phyloP scores from a whole-genome alignment of 1,140 invertebrate genomes.

The Triops longicaudatus region DNA sequence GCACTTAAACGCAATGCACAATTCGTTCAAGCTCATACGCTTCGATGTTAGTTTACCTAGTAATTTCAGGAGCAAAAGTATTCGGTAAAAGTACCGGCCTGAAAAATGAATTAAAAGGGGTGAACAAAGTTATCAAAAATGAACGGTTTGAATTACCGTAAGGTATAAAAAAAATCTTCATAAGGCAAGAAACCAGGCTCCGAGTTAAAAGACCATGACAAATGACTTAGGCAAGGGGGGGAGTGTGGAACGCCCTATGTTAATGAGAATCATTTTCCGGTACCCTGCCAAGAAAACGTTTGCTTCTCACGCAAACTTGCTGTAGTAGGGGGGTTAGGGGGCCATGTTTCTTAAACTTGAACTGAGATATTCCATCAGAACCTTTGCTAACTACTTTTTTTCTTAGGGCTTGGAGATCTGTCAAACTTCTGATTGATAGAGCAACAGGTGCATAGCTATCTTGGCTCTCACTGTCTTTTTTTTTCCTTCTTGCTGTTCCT shows the following conservation, averaged over 20 bases:
- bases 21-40: too few species aligned
- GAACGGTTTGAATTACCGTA: not conserved
- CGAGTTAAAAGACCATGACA: slow-evolving; percentile 2
- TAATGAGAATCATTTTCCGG: slow-evolving; percentile 15
- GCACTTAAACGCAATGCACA: too few species aligned
- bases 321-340: not conserved
- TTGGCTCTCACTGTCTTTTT: not conserved
- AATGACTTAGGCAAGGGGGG: not conserved
- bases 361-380: not conserved
- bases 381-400: not conserved
- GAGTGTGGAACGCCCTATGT: slow-evolving; percentile 10
- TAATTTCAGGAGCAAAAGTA: too few species aligned
- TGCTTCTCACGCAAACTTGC: slow-evolving; percentile 11
- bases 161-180: not conserved
- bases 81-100: too few species aligned
- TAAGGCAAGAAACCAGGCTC: not conserved
- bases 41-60: too few species aligned
- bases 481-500: not conserved
- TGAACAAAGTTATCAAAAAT: not conserved
- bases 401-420: not conserved
- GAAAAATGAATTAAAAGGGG: not conserved
- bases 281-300: slow-evolving; percentile 14
- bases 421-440: slow-evolving; percentile 3
- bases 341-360: not conserved
- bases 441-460: not conserved